A percentile compares a stretch with the other conserved stretches of the same genome.
These are phyloP conservation scores for Metopolophium dirhodum DNA, from an alignment of 1,140 invertebrate genomes.

Conservation along the genomic window DNA sequence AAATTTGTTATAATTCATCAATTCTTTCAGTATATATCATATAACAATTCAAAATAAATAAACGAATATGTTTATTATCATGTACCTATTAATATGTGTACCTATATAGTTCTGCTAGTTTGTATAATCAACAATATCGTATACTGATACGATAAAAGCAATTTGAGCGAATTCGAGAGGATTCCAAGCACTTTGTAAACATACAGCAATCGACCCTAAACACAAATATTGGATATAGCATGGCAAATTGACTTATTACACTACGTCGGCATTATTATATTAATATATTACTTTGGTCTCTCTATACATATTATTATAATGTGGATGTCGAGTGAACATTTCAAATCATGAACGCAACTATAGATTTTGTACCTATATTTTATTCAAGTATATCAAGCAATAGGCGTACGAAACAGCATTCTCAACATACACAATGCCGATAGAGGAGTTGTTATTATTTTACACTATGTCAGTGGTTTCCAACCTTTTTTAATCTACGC, in stretches of 20 bases:
- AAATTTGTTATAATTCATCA: no score
- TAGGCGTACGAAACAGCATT: background rate
- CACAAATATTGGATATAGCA: background rate
- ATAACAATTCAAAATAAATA: no score
- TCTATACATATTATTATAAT: background rate
- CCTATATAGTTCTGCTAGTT: background rate
- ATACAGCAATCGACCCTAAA: background rate
- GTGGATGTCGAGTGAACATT: background rate
- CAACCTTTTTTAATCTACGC: no score
- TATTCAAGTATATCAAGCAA: background rate
- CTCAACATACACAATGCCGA: background rate
- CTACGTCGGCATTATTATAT: background rate
- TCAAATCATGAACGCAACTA: background rate
- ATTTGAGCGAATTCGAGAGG: background rate
- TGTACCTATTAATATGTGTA: background rate
- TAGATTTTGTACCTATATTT: no score
- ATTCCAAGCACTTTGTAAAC: background rate
- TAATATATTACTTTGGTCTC: background rate
- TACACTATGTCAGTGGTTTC: no score
- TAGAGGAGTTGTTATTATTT: background rate
- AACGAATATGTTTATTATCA: no score
- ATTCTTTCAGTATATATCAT: no score
- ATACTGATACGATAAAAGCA: background rate
- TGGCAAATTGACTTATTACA: background rate
- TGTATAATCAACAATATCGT: background rate